Conservation (phyloP, 2,113 vertebrate species). For the Hyperopisus bebe region DNA sequence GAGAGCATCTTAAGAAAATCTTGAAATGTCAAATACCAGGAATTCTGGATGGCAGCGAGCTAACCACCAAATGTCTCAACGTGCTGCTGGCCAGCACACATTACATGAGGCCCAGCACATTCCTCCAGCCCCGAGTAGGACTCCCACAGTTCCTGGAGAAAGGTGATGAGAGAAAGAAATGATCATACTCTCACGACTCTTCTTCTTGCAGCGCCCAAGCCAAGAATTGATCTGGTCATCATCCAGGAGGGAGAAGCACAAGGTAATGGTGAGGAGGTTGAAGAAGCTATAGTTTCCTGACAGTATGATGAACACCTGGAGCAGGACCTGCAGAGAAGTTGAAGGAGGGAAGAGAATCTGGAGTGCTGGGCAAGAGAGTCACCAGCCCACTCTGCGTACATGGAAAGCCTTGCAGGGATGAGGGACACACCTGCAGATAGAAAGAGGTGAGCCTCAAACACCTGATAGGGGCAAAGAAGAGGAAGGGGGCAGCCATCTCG, state of each 20-base stretch:
- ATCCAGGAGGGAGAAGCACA: constrained; percentile 67
- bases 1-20: background rate
- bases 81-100: background rate
- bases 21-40: background rate
- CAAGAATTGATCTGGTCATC: constrained; percentile 47
- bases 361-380: background rate
- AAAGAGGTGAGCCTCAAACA: constrained; percentile 65
- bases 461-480: constrained; percentile 68
- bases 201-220: constrained; percentile 33
- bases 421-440: constrained; percentile 64
- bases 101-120: background rate
- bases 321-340: constrained; percentile 49
- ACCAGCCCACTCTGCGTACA: background rate
- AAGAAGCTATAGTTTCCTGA: constrained; percentile 71
- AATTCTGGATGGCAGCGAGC: background rate
- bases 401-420: background rate
- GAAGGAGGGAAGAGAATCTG: background rate
- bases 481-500: constrained; percentile 58
- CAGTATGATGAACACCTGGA: constrained; percentile 62
- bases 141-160: background rate
- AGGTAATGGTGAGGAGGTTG: constrained; percentile 62
- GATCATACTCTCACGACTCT: constrained; percentile 26
- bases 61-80: background rate
- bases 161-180: background rate
- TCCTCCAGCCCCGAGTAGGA: background rate